Evolutionary conservation across 92 coral and sea anemone species (phyloP).

Genomic region (Paragorgia papillata): DNA sequence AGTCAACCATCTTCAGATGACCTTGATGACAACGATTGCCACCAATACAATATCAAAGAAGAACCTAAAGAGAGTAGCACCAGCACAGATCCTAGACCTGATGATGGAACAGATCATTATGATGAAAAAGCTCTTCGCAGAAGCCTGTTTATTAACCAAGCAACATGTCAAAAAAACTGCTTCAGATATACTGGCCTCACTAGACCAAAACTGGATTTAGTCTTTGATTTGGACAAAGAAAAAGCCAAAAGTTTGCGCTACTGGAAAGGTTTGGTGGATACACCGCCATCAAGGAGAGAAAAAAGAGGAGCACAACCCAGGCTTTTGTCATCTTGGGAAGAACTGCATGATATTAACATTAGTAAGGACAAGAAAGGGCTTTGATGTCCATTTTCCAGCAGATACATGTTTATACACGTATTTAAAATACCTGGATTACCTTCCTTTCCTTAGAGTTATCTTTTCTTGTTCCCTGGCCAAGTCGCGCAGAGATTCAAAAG

Average conservation of each 20-base stretch:
- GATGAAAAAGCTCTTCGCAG: constrained; percentile 1
- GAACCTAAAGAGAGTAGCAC: neutral
- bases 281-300: constrained; percentile 6
- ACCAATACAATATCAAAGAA: neutral
- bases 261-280: constrained; percentile 16
- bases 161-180: constrained; percentile 31
- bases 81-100: no score
- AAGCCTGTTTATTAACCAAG: constrained; percentile 19
- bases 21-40: neutral
- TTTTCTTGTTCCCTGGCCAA: constrained; percentile 69
- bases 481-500: constrained; percentile 54
- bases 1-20: neutral
- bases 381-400: constrained; percentile 64
- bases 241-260: constrained; percentile 20
- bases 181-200: constrained; percentile 36
- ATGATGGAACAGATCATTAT: neutral
- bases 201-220: constrained; percentile 40
- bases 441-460: constrained; percentile 66
- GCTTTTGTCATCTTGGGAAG: constrained; percentile 32
- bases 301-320: constrained; percentile 10
- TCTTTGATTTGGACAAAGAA: constrained; percentile 15
- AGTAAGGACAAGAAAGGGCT: constrained; percentile 62
- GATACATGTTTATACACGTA: constrained; percentile 61
- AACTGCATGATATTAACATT: constrained; percentile 42
- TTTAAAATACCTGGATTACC: constrained; percentile 65